Evolutionary conservation across 2,113 vertebrate genomes (phyloP).

Genomic region (Cavia aperea): DNA sequence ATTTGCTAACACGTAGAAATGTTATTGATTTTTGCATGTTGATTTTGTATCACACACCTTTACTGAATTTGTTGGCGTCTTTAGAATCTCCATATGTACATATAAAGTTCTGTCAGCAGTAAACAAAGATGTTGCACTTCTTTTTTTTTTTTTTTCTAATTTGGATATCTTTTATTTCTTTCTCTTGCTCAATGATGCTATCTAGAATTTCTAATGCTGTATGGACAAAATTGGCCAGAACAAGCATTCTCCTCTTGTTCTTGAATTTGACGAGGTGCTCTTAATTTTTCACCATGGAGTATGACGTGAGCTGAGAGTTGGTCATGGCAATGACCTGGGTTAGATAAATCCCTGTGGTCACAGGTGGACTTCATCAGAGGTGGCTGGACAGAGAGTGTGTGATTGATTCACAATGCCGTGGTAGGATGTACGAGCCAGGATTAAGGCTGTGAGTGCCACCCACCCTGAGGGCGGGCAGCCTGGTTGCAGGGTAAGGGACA

Average conservation of each 20-base stretch:
- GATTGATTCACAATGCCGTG: background rate
- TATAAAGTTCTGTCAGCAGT: background rate
- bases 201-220: background rate
- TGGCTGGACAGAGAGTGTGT: background rate
- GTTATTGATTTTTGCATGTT: background rate
- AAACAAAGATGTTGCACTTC: background rate
- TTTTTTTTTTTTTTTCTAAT: background rate
- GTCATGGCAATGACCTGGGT: too few species aligned
- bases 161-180: background rate
- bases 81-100: background rate
- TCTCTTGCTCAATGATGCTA: background rate
- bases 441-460: background rate
- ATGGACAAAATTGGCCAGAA: background rate
- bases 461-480: background rate
- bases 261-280: background rate
- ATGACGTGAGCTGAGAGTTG: background rate
- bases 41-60: background rate
- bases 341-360: background rate
- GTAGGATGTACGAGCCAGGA: background rate
- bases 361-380: background rate
- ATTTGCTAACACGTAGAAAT: background rate
- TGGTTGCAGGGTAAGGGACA: fast-evolving
- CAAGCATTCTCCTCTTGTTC: background rate
- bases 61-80: background rate
- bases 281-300: background rate